A percentile compares a stretch with the other conserved stretches of the same genome.
Conservation (phyloP, 2,113 vertebrate species). For the Cisticola juncidis region DNA sequence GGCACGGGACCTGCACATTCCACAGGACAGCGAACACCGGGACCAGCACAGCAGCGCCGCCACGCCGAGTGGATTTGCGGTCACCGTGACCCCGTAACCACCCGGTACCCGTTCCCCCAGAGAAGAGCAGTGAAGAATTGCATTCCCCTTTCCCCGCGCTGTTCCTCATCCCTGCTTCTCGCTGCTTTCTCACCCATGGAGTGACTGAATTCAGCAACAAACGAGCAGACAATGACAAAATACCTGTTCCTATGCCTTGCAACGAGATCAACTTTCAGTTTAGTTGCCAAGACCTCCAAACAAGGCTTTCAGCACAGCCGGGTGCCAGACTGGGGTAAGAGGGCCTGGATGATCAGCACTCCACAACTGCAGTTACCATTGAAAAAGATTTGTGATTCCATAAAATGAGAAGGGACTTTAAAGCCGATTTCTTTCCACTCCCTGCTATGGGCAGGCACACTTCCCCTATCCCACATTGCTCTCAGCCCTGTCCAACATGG, state of each 20-base stretch:
- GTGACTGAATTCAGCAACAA: neutral
- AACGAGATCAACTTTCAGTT: fast-evolving
- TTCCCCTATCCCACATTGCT: neutral
- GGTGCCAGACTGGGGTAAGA: fast-evolving
- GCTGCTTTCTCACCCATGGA: fast-evolving
- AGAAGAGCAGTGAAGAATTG: fast-evolving
- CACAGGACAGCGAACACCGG: neutral
- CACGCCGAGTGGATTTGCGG: neutral
- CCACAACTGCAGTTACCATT: fast-evolving
- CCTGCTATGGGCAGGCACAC: neutral
- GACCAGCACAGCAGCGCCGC: neutral
- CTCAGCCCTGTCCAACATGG: fast-evolving
- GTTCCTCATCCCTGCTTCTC: fast-evolving
- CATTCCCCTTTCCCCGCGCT: fast-evolving
- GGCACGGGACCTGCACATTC: neutral
- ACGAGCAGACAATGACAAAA: fast-evolving
- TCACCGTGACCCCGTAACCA: fast-evolving
- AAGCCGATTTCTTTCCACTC: neutral
- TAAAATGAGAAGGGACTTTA: neutral
- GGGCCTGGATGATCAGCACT: fast-evolving
- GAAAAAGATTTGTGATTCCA: neutral
- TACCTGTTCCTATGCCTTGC: fast-evolving
- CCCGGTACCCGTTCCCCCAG: fast-evolving
- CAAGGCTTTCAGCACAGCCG: neutral
- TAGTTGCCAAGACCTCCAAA: fast-evolving